Conservation (phyloP, 1,140 invertebrate genomes). For the Cepaea nemoralis region DNA sequence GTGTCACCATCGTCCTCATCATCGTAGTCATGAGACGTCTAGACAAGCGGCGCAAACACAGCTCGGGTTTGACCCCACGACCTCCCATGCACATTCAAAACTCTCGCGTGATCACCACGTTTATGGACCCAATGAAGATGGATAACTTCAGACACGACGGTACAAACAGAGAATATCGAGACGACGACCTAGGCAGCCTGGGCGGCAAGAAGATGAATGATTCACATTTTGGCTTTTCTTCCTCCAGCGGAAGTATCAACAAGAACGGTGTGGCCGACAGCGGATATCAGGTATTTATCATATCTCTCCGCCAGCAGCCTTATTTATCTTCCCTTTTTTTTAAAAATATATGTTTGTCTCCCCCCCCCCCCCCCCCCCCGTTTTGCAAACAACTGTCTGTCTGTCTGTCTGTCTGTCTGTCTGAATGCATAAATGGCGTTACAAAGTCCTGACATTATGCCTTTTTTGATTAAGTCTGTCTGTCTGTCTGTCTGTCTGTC, state of each 20-base stretch:
- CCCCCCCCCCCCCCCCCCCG: neutral
- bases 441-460: too few relatives aligned
- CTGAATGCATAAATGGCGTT: too few relatives aligned
- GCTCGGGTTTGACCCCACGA: neutral
- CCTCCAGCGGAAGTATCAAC: conserved; percentile 30
- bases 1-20: conserved; percentile 58
- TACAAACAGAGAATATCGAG: conserved; percentile 13
- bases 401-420: conserved; percentile 14
- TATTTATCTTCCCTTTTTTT: neutral
- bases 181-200: conserved; percentile 9
- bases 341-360: neutral
- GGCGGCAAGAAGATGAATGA: conserved; percentile 35
- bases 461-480: too few relatives aligned
- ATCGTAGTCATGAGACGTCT: conserved; percentile 58
- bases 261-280: neutral
- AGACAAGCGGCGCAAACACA: conserved; percentile 43
- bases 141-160: conserved; percentile 42
- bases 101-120: conserved; percentile 35
- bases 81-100: conserved; percentile 39
- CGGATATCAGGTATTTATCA: conserved; percentile 21
- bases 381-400: neutral
- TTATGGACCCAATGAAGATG: conserved; percentile 44
- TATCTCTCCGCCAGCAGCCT: neutral
- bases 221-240: conserved; percentile 42
- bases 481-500: too few relatives aligned